Evolutionary conservation across 1,140 invertebrate species (phyloP).

Genomic region (Ceratoteleas bidentatus): DNA sequence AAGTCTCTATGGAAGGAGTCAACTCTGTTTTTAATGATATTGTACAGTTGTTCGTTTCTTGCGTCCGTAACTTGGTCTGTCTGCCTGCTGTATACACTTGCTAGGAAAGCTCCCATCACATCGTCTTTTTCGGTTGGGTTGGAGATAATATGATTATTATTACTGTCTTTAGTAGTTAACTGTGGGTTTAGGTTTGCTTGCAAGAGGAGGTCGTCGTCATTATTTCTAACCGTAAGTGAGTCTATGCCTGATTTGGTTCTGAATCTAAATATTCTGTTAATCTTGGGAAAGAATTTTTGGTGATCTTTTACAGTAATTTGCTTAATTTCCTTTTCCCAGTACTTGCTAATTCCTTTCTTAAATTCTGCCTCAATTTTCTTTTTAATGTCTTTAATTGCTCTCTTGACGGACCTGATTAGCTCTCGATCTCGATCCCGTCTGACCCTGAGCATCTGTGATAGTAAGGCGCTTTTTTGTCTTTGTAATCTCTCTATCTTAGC

Average conservation of each 20-base stretch:
- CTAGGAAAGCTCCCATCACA: neutral
- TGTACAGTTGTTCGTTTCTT: neutral
- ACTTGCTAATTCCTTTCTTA: neutral
- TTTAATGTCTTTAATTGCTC: neutral
- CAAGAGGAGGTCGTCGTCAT: neutral
- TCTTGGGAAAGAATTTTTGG: neutral
- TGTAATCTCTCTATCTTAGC: constrained; percentile 25
- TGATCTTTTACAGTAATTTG: neutral
- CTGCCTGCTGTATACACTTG: neutral
- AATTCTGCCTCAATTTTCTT: neutral
- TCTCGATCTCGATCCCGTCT: neutral
- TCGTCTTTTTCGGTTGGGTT: neutral
- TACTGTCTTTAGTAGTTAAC: no score
- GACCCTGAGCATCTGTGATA: constrained; percentile 15
- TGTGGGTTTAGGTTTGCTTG: neutral
- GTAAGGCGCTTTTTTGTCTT: constrained; percentile 13
- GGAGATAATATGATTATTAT: neutral
- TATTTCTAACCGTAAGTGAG: neutral
- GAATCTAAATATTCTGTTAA: neutral
- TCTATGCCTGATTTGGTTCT: neutral
- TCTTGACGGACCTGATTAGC: neutral
- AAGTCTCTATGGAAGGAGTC: neutral
- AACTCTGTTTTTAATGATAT: neutral
- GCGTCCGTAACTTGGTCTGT: neutral
- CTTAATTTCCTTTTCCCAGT: neutral